phyloP scores from a whole-genome alignment of 2,113 vertebrate species.

The Cacatua alba region DNA sequence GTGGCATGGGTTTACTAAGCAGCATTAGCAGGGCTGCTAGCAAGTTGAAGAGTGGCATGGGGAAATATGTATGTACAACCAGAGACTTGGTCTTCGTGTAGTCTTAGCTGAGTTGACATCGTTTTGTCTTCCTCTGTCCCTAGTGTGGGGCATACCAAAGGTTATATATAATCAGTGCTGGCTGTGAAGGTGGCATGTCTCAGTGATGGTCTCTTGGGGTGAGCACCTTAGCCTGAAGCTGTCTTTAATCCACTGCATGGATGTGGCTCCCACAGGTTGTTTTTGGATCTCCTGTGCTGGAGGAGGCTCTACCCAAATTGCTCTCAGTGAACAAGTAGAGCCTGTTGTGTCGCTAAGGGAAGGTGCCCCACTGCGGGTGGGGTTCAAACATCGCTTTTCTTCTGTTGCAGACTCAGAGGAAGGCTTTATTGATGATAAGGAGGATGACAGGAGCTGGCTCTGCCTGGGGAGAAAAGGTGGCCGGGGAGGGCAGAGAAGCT shows the following conservation, averaged over 20 bases:
- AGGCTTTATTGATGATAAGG: neutral
- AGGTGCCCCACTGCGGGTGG: fast-evolving
- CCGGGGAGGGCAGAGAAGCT: fast-evolving
- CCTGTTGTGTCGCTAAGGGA: no score
- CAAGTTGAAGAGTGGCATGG: fast-evolving
- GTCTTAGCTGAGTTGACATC: neutral
- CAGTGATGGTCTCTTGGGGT: neutral
- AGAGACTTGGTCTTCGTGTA: fast-evolving
- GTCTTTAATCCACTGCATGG: neutral
- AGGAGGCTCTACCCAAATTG: neutral
- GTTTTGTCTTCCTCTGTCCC: neutral
- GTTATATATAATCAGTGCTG: fast-evolving
- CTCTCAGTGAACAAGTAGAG: fast-evolving
- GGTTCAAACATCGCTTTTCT: fast-evolving
- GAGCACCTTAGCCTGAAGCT: fast-evolving
- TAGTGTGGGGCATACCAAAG: fast-evolving
- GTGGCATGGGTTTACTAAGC: fast-evolving
- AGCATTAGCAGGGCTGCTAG: neutral
- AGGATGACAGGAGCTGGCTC: neutral
- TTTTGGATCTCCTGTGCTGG: no score
- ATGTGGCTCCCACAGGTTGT: neutral
- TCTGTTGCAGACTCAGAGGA: neutral
- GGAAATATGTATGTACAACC: fast-evolving
- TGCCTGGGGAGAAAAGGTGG: neutral
- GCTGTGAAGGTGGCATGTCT: neutral